Evolutionary conservation across 2,113 vertebrate genomes (phyloP), one percentile per base, ranked within the genome.

Genomic region (Hippocampus zosterae): DNA sequence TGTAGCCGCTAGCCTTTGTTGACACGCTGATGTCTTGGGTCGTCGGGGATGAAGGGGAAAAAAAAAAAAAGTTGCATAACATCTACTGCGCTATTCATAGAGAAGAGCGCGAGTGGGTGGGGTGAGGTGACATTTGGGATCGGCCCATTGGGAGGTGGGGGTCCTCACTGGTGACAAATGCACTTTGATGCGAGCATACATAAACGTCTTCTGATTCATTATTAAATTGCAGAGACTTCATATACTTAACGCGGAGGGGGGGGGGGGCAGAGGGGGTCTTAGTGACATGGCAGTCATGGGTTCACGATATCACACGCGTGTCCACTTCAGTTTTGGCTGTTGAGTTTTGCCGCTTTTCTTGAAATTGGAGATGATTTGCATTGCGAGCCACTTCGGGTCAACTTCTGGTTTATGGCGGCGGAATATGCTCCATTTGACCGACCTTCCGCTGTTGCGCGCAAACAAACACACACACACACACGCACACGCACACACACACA

Each of bases 1-100:
- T 81, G 75, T 70, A 78, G 84, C 79, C 75, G 19, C 69, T 76
- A 78, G 82, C 80, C 78, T 85, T 81, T 87, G 85, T 88, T 87
- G 84, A 85, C 37, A 42, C 71, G 16, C 46, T 44, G 10, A 79
- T 76, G 72, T 64, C 62, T 41, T 70, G 25, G 21, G 64, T 63
- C 41, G 53, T 70, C 37, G 44, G 40, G 40, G 68, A 72, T 15
- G 3, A 15, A 15, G 13, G 4, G 5, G 5, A 10, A 42, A 11
- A 42, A 42, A 42, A 42, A 42, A 42, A 71, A 65, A 73, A 77
- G 83, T 90, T 88, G 84, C 74, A 69, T 88, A 88, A 90, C 81
- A 75, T 81, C 65, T 76, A 74, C 74, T 41, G 60, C 48, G 13
- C 52, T 6, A 21, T 15, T 2, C 48, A 63, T 64, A 67, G 7